Evolutionary conservation across 1,140 invertebrate species (phyloP).

Genomic region (Magallana gigas): DNA sequence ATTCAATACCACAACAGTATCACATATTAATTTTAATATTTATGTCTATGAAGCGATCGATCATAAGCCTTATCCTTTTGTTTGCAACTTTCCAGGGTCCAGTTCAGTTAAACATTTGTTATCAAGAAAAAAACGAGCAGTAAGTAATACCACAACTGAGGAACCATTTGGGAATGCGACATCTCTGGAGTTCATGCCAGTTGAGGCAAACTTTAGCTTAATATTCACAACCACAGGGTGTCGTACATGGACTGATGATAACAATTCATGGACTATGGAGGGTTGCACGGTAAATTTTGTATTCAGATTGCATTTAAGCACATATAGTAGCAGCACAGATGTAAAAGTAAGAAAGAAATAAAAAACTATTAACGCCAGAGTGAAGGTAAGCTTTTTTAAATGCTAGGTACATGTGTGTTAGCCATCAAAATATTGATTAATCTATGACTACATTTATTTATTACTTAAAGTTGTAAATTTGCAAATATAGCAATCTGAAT

Average conservation of each 20-base stretch:
- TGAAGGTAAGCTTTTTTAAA: no score
- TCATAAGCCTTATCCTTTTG: not conserved
- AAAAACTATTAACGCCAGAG: no score
- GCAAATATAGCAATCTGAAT: no score
- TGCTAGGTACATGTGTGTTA: no score
- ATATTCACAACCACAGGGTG: not conserved
- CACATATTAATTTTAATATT: not conserved
- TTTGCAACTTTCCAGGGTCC: no score
- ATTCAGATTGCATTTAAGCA: no score
- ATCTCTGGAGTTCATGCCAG: not conserved
- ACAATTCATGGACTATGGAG: conserved; percentile 2
- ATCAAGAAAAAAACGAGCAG: not conserved
- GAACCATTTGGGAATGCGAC: not conserved
- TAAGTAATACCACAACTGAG: not conserved
- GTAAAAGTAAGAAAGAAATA: no score
- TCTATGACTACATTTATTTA: no score
- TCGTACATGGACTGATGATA: not conserved
- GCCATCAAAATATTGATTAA: no score
- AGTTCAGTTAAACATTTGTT: no score
- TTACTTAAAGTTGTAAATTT: no score
- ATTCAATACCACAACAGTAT: not conserved
- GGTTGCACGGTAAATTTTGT: not conserved
- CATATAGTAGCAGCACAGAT: no score
- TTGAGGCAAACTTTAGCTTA: conserved; percentile 6
- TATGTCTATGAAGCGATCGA: not conserved